Evolutionary conservation across 2,113 vertebrate species (phyloP).

Genomic region (Riparia riparia): DNA sequence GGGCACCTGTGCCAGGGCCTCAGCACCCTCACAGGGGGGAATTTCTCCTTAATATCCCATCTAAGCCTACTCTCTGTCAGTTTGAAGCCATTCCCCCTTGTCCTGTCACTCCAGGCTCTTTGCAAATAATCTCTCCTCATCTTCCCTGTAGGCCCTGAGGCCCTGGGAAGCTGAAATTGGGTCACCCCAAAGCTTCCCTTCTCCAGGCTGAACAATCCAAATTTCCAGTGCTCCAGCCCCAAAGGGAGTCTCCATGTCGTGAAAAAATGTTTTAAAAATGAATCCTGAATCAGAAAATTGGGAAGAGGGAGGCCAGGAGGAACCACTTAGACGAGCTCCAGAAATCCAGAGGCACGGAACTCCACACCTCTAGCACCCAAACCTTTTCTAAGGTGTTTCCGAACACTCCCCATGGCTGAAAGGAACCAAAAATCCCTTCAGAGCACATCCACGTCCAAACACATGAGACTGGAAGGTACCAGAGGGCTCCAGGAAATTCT

Average conservation of each 20-base stretch:
- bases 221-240: background rate
- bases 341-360: accelerated
- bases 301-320: background rate
- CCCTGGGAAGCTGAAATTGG: background rate
- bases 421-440: background rate
- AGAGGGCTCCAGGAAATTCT: background rate
- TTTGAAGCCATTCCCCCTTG: background rate
- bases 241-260: background rate
- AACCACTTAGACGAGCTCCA: background rate
- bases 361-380: background rate
- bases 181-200: background rate
- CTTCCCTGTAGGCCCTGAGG: no score
- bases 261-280: background rate
- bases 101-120: no score
- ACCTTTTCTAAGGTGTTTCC: background rate
- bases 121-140: background rate
- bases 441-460: background rate
- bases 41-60: background rate
- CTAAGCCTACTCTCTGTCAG: accelerated
- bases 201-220: background rate
- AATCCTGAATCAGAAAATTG: background rate
- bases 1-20: background rate
- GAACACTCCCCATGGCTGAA: accelerated
- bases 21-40: accelerated
- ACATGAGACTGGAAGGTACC: background rate